These are phyloP conservation scores for Arge pagana DNA, from an alignment of 2,888 invertebrate genomes.

Conservation along the genomic window DNA sequence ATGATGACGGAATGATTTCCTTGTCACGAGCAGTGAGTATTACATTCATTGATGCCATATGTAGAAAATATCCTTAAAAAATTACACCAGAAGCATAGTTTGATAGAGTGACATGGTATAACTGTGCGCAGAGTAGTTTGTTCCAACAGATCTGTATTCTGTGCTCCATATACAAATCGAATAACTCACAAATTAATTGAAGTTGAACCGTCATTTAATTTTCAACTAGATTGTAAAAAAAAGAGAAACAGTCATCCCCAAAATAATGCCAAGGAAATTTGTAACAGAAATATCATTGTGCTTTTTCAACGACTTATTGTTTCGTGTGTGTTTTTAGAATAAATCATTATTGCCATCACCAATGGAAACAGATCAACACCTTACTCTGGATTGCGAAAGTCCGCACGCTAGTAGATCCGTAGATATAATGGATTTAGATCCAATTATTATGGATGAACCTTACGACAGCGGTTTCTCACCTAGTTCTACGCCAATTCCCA, in stretches of 20 bases:
- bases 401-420: constrained; percentile 53
- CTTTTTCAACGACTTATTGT: no score
- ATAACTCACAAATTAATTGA: no score
- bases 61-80: no score
- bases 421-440: constrained; percentile 56
- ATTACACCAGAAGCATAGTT: not conserved
- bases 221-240: no score
- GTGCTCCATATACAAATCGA: no score
- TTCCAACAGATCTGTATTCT: no score
- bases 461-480: constrained; percentile 55
- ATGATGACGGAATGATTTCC: constrained; percentile 45
- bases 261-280: no score
- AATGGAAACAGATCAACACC: constrained; percentile 43
- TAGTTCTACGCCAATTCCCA: constrained; percentile 54
- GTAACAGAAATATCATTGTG: no score
- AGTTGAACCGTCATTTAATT: no score
- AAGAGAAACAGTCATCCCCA: no score
- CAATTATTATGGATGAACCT: constrained; percentile 56
- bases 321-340: constrained; percentile 40
- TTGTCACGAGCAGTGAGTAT: constrained; percentile 40
- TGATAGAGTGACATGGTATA: not conserved
- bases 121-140: not conserved
- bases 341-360: no score
- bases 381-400: constrained; percentile 46
- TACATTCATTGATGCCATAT: not conserved